These are phyloP conservation scores for Dendrolimus houi DNA, from an alignment of 2,888 invertebrate species.

Conservation along the genomic window DNA sequence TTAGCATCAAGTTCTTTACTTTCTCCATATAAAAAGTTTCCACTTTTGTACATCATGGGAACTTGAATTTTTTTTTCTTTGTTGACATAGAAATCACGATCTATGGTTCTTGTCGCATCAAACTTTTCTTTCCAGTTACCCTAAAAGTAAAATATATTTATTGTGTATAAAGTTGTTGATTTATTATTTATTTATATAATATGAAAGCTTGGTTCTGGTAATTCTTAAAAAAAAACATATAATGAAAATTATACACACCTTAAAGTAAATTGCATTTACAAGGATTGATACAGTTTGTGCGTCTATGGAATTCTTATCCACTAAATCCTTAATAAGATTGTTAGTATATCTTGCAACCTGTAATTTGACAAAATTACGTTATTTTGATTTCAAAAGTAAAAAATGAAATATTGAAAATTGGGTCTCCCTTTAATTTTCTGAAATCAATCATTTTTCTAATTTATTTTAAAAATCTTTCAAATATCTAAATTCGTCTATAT, in stretches of 20 bases:
- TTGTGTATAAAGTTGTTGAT: too few species aligned
- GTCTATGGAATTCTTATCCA: slow-evolving; percentile 71
- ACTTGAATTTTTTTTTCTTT: slow-evolving; percentile 74
- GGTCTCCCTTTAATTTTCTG: neutral
- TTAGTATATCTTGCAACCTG: slow-evolving; percentile 63
- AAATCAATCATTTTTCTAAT: too few species aligned
- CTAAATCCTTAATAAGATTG: slow-evolving; percentile 68
- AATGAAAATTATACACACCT: slow-evolving; percentile 50
- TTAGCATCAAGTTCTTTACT: slow-evolving; percentile 45
- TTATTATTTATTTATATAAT: too few species aligned
- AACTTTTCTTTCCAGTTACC: slow-evolving; percentile 84
- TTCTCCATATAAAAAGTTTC: slow-evolving; percentile 50
- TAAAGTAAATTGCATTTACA: slow-evolving; percentile 91
- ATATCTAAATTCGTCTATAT: too few species aligned
- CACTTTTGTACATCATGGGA: slow-evolving; percentile 80
- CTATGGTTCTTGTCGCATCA: slow-evolving; percentile 61
- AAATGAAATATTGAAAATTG: neutral
- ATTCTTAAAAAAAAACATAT: too few species aligned
- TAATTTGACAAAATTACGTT: slow-evolving; percentile 9
- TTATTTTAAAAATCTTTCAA: too few species aligned
- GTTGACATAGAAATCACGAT: slow-evolving; percentile 79
- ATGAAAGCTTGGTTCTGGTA: too few species aligned
- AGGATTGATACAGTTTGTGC: slow-evolving; percentile 79
- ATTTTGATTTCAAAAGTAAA: neutral
- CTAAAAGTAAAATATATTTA: slow-evolving; percentile 20